Evolutionary conservation across 2,113 vertebrate species (phyloP).

Genomic region (Salvator merianae): DNA sequence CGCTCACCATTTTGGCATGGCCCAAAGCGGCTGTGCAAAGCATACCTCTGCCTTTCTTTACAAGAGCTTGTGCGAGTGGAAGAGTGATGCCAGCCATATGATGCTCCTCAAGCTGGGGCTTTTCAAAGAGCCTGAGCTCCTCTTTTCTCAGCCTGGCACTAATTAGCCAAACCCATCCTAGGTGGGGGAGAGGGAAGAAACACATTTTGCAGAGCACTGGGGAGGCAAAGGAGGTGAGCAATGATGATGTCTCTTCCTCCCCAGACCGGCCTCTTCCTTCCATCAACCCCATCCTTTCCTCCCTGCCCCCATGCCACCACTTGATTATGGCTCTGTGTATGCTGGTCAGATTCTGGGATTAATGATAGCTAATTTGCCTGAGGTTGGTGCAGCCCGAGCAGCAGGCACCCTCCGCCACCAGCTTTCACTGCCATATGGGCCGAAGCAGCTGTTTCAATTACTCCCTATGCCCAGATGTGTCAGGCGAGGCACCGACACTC

Average conservation of each 20-base stretch:
- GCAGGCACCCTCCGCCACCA: constrained; percentile 81
- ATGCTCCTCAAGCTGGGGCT: constrained; percentile 29
- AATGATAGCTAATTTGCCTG: constrained; percentile 99
- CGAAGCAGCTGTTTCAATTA: constrained; percentile 99
- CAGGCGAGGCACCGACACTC: constrained; percentile 95
- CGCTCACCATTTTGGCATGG: no score
- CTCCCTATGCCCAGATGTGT: constrained; percentile 99
- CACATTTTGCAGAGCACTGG: neutral
- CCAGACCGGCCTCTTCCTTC: constrained; percentile 12
- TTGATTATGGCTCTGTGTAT: constrained; percentile 93
- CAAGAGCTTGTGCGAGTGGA: constrained; percentile 39
- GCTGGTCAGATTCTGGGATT: constrained; percentile 99
- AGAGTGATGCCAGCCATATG: constrained; percentile 50
- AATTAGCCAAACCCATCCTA: constrained; percentile 54
- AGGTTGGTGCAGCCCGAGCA: constrained; percentile 90
- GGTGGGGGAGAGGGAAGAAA: constrained; percentile 18
- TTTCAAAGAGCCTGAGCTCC: constrained; percentile 43
- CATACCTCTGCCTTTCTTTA: constrained; percentile 20
- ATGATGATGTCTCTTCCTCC: constrained; percentile 46
- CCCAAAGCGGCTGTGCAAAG: no score
- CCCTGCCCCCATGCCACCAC: constrained; percentile 86
- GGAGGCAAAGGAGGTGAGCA: neutral
- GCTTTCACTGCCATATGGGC: constrained; percentile 98
- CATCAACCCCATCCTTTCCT: constrained; percentile 48
- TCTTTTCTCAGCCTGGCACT: constrained; percentile 65